phyloP scores from a whole-genome alignment of 2,113 vertebrate species.

The Balaeniceps rex region DNA sequence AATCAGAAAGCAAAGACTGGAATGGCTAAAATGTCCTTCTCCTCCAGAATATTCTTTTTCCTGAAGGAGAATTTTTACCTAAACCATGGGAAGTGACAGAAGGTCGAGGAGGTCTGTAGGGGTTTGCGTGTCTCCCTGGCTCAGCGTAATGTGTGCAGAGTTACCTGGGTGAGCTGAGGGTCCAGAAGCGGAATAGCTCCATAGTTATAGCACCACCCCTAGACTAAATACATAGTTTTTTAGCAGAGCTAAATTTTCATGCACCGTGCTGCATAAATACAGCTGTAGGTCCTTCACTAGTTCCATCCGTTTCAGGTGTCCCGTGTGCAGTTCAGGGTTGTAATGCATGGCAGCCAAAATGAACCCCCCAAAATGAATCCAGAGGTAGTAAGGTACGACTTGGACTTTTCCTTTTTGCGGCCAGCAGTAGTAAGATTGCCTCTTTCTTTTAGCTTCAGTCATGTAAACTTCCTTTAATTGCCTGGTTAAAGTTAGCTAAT shows the following conservation, averaged over 20 bases:
- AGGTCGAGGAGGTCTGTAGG: background rate
- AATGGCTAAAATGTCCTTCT: background rate
- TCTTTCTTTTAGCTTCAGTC: background rate
- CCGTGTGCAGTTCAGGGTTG: background rate
- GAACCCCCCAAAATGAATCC: background rate
- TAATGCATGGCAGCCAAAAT: background rate
- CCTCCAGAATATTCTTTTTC: background rate
- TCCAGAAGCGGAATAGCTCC: background rate
- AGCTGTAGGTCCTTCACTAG: background rate
- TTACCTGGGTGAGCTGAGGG: background rate
- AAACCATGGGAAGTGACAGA: background rate
- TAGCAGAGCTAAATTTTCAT: background rate
- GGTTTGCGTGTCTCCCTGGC: background rate
- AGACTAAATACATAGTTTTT: background rate
- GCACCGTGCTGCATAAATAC: background rate
- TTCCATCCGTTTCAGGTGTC: background rate
- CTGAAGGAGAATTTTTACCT: background rate
- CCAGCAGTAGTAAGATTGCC: background rate
- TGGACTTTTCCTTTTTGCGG: background rate
- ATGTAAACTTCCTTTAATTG: background rate
- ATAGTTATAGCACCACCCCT: background rate
- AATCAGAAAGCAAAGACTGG: background rate
- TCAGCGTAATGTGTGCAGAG: background rate
- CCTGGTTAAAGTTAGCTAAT: background rate
- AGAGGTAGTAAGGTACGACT: background rate